Evolutionary conservation across 2,888 invertebrate genomes (phyloP).

Genomic region (Ferrisia virgata): DNA sequence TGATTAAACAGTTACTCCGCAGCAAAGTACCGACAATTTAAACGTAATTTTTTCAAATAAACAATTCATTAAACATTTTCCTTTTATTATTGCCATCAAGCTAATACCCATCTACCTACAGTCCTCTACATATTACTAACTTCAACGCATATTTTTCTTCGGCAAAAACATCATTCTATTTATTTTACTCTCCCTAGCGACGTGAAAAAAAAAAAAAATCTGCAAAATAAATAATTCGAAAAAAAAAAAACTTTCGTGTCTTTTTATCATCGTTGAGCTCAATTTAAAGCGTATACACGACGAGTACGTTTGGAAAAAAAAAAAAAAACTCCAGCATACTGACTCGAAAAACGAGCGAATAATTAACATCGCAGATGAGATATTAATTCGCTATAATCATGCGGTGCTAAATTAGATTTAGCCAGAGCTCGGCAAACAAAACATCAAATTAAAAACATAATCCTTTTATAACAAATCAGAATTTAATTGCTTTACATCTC

Average conservation of each 20-base stretch:
- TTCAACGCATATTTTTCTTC: background rate
- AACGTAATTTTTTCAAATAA: background rate
- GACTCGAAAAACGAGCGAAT: background rate
- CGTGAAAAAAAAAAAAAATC: background rate
- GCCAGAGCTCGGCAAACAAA: background rate
- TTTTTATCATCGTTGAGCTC: background rate
- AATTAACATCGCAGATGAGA: conserved; percentile 9
- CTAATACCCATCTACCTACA: no score
- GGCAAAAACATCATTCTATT: background rate
- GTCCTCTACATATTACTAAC: no score
- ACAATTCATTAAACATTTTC: conserved; percentile 6
- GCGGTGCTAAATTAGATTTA: conserved; percentile 9
- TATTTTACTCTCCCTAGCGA: background rate
- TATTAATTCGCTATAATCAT: conserved; percentile 1
- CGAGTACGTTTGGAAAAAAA: no score
- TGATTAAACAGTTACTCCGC: background rate
- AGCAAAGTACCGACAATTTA: background rate
- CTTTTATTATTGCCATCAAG: background rate
- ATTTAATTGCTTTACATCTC: background rate
- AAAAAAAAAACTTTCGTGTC: background rate
- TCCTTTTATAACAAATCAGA: conserved; percentile 13
- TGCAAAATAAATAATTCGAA: background rate
- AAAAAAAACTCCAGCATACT: background rate
- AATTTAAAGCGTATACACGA: background rate
- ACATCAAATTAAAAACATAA: conserved; percentile 8